phyloP scores from a whole-genome alignment of 2,888 invertebrate species.

The Drosophila seclusa region DNA sequence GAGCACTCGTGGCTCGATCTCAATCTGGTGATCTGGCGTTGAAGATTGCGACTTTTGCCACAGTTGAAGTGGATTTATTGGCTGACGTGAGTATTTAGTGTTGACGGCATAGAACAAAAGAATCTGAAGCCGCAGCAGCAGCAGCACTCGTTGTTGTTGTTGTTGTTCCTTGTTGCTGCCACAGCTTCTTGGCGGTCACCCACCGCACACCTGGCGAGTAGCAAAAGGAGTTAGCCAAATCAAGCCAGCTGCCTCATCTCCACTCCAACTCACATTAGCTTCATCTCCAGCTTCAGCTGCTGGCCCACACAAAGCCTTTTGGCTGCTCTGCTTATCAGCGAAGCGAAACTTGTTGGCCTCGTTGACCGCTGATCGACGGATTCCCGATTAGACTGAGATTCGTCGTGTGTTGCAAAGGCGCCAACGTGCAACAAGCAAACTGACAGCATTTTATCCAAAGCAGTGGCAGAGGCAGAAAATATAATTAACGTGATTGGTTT shows the following conservation, averaged over 20 bases:
- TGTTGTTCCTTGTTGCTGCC: conserved; percentile 4
- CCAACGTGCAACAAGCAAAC: conserved; percentile 3
- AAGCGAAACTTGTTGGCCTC: conserved; percentile 18
- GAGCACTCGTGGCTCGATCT: conserved; percentile 47
- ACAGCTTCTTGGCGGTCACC: conserved; percentile 38
- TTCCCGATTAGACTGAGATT: background rate
- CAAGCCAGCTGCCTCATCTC: conserved; percentile 31
- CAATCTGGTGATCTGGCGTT: conserved; percentile 63
- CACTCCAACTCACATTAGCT: background rate
- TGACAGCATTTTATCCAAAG: background rate
- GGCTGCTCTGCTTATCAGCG: conserved; percentile 6
- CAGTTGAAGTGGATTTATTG: conserved; percentile 83
- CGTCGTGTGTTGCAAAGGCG: background rate
- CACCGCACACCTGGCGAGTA: conserved; percentile 37
- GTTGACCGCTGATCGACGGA: conserved; percentile 1
- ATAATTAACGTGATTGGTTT: background rate
- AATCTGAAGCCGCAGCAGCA: conserved; percentile 31
- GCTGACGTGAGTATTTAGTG: conserved; percentile 84
- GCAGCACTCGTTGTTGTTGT: background rate
- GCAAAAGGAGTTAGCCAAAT: conserved; percentile 23
- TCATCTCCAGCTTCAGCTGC: conserved; percentile 12
- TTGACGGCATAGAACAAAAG: conserved; percentile 84
- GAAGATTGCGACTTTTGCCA: conserved; percentile 61
- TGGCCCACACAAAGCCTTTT: conserved; percentile 36
- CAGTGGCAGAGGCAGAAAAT: background rate